Evolutionary conservation across 1,140 invertebrate genomes (phyloP).

Genomic region (Drosophila auraria): DNA sequence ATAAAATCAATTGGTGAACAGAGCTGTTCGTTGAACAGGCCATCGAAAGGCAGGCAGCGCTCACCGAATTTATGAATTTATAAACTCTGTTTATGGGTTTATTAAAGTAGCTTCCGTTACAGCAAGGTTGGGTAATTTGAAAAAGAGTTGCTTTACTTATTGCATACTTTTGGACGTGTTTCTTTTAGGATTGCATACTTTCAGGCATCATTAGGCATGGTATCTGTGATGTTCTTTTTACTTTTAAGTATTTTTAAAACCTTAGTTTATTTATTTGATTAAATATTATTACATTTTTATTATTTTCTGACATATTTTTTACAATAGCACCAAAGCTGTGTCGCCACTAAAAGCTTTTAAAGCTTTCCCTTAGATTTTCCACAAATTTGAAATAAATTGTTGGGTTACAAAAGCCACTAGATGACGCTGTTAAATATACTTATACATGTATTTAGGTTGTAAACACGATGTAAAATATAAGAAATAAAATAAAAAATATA

Average conservation of each 20-base stretch:
- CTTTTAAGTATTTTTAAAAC: not conserved
- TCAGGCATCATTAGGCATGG: not conserved
- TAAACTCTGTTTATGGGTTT: constrained; percentile 12
- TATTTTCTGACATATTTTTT: not conserved
- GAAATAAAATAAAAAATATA: not conserved
- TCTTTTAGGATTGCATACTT: not conserved
- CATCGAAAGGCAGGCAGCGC: not conserved
- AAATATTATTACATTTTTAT: too few species aligned
- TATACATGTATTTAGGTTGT: too few species aligned
- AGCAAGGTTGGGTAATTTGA: not conserved
- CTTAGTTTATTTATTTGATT: not conserved
- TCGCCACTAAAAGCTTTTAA: constrained; percentile 1
- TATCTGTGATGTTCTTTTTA: not conserved
- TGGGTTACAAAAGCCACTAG: not conserved
- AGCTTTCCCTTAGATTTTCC: constrained; percentile 3
- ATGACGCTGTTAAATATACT: not conserved
- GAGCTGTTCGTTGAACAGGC: not conserved
- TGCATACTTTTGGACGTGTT: constrained; percentile 33
- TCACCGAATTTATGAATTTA: constrained; percentile 19
- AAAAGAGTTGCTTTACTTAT: accelerated
- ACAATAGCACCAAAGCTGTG: not conserved
- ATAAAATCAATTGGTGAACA: constrained; percentile 14
- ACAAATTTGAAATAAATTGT: not conserved
- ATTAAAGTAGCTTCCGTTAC: not conserved
- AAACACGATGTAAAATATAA: not conserved